phyloP scores from a whole-genome alignment of 2,797 vertebrate genomes.

The Helarctos malayanus region DNA sequence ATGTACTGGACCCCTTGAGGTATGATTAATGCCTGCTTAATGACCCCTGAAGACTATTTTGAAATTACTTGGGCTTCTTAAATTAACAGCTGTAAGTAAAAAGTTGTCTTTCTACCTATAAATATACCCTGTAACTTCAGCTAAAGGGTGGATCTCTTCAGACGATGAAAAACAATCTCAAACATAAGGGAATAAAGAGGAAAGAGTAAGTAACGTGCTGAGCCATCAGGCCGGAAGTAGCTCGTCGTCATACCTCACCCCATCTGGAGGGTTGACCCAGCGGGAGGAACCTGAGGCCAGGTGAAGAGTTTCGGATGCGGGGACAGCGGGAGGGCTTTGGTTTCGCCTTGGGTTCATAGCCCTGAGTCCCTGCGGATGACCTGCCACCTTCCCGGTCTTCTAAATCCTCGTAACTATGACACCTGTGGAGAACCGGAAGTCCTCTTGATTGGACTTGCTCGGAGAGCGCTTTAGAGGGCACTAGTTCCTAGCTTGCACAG shows the following conservation, averaged over 20 bases:
- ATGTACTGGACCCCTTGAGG: neutral
- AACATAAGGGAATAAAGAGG: neutral
- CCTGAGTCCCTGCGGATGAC: neutral
- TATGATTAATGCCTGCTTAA: neutral
- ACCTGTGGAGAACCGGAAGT: neutral
- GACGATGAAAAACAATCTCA: neutral
- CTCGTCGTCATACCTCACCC: accelerated
- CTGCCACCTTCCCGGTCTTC: neutral
- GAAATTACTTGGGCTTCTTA: neutral
- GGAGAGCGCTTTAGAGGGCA: conserved; percentile 42
- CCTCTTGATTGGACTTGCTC: neutral
- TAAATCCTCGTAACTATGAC: neutral
- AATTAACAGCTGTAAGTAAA: neutral
- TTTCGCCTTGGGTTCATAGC: neutral
- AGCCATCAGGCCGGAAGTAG: neutral
- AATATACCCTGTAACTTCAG: neutral
- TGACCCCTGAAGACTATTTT: neutral
- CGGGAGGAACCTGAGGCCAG: neutral
- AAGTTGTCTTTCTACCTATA: neutral
- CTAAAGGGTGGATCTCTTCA: neutral
- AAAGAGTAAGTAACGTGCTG: neutral
- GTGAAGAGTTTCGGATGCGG: neutral
- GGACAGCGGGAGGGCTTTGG: neutral
- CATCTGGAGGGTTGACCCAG: too few relatives aligned
- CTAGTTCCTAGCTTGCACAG: neutral